Evolutionary conservation across 1,140 invertebrate genomes (phyloP).

Genomic region (Drosophila kikkawai): DNA sequence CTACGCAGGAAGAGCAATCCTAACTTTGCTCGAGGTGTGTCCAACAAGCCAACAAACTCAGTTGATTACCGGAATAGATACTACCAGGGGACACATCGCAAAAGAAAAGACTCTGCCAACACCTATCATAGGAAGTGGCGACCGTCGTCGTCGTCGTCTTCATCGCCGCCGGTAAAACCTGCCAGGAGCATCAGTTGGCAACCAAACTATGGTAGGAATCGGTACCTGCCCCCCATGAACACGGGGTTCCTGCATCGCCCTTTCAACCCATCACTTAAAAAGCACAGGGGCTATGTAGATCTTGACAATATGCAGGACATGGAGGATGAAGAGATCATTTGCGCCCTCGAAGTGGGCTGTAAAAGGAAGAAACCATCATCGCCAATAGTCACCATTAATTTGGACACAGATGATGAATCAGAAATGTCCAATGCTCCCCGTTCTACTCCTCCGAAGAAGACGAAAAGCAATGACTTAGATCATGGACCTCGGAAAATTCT

Average conservation of each 20-base stretch:
- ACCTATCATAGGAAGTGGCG: slow-evolving; percentile 85
- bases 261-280: background rate
- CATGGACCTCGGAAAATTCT: slow-evolving; percentile 22
- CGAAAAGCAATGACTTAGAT: background rate
- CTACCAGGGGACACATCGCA: slow-evolving; percentile 88
- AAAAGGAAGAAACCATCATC: background rate
- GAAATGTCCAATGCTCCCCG: background rate
- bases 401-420: background rate
- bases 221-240: slow-evolving; percentile 48
- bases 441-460: background rate
- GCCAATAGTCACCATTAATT: background rate
- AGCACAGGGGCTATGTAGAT: slow-evolving; percentile 61
- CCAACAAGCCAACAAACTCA: slow-evolving; percentile 19
- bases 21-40: slow-evolving; percentile 11
- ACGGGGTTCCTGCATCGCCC: background rate
- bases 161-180: slow-evolving; percentile 5
- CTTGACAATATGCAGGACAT: slow-evolving; percentile 81
- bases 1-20: slow-evolving; percentile 44
- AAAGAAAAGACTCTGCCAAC: slow-evolving; percentile 89
- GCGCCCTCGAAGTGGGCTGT: slow-evolving; percentile 11
- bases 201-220: slow-evolving; percentile 1
- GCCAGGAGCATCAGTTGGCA: background rate
- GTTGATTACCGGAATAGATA: slow-evolving; percentile 89
- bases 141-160: background rate
- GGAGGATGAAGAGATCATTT: slow-evolving; percentile 61